These are phyloP conservation scores for Neosalanx taihuensis DNA, from an alignment of 2,797 vertebrate species.

Conservation along the genomic window DNA sequence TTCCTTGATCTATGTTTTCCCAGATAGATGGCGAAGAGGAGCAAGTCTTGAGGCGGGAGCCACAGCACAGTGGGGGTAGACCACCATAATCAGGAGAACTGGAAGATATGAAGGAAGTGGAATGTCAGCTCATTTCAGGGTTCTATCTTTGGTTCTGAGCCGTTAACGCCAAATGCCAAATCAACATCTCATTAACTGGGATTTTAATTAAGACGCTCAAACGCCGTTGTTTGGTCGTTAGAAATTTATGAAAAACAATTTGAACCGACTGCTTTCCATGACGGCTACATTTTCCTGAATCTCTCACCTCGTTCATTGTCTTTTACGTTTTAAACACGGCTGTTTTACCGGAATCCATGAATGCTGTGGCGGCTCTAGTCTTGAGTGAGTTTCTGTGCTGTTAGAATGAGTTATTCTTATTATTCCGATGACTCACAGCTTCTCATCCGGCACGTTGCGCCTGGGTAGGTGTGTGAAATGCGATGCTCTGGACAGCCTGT, in stretches of 20 bases:
- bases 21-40: slow-evolving; percentile 46
- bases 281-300: no score
- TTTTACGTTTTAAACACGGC: background rate
- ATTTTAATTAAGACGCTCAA: no score
- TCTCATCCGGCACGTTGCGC: background rate
- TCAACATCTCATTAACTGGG: no score
- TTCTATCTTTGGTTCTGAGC: no score
- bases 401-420: slow-evolving; percentile 2
- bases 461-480: background rate
- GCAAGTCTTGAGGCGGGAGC: background rate
- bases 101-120: no score
- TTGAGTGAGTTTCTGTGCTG: background rate
- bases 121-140: no score
- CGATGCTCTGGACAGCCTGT: slow-evolving; percentile 6
- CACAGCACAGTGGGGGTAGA: background rate
- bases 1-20: slow-evolving; percentile 57
- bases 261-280: no score
- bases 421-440: slow-evolving; percentile 30
- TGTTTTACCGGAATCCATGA: background rate
- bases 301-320: background rate
- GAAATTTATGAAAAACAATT: no score
- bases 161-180: no score
- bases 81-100: slow-evolving; percentile 4
- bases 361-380: background rate
- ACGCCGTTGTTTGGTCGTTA: no score